Base-by-base conservation (phyloP, 1,140 invertebrate species). In the Cyphomyrmex costatus region DNA sequence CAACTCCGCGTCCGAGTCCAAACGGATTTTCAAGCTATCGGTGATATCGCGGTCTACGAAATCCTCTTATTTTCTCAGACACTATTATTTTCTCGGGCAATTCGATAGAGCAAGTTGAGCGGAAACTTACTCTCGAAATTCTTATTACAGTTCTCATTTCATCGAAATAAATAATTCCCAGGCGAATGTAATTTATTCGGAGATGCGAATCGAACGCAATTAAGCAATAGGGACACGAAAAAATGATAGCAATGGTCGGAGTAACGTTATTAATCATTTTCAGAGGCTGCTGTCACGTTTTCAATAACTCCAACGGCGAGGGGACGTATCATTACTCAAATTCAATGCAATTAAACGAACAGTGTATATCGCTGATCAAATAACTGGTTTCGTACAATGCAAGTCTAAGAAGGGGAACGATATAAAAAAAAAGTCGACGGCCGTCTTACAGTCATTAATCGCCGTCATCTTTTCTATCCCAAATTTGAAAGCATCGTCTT, bases 31-130 rank as follows among this genome's bases (percentile, higher is more conserved):
- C 16, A 83, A 73, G 53, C 7, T 46, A 24, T 24, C 4, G 24
- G 63, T 51, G 36, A 83, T 60, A 60, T 46, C 53, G 68, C 53
- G 27, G 19, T 58, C 51, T 19, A 19, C 21, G 36, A 14, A 83
- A 83, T 73, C 68, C 79, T 82, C 79, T 82, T 82, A 82, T 73
- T 73, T 58, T 73, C 79, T 83, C 79, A 74, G 79, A 83, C 76
- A 65, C 53, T 74, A 74, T 83, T 83, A 74, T 83, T 83, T 73
- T 74, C 79, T 73, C 68, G 36, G 36, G 68, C 68, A 49, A 73
- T 83, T 73, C 79, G 79, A 79, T 61, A 33, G 27, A 21, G n/a
- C 46, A 14, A 49, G 4, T 49, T 49, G n/a, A 33, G 24, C 16
- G 21, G 24, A 14, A 19, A 76, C 68, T 51, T 53, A 73, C 7